Conservation (phyloP, 2,113 vertebrate species). For the Oreochromis tanganicae region DNA sequence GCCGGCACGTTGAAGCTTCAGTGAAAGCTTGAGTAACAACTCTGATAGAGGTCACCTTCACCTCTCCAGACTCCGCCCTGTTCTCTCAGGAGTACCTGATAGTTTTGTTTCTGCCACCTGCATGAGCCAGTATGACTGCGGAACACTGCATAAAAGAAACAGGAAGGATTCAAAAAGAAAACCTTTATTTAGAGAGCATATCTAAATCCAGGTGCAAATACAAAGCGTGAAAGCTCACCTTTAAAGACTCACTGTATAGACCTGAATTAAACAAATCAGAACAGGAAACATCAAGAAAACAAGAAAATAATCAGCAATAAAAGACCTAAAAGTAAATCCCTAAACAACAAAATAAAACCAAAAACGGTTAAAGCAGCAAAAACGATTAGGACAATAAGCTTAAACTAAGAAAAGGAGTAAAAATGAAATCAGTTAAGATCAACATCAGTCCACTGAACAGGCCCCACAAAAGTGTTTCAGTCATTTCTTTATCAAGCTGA, state of each 20-base stretch:
- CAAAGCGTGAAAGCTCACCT: neutral
- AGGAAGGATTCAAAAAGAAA: neutral
- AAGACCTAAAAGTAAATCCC: neutral
- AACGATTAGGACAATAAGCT: neutral
- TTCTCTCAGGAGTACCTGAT: neutral
- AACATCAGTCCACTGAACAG: neutral
- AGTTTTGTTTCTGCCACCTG: neutral
- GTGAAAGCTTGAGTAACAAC: neutral
- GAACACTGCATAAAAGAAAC: neutral
- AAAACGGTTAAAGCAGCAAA: neutral
- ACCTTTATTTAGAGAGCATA: neutral
- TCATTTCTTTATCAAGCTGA: neutral
- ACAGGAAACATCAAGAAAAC: neutral
- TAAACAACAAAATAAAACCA: neutral
- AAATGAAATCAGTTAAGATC: neutral
- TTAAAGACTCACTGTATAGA: neutral
- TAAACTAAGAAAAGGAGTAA: neutral
- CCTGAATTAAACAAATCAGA: neutral
- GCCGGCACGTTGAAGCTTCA: neutral
- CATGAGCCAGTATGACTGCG: neutral
- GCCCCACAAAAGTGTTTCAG: neutral
- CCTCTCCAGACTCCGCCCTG: neutral
- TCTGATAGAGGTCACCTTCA: neutral
- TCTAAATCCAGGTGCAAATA: neutral
- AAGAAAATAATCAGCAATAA: neutral